A percentile compares a stretch with the other conserved stretches of the same genome.
These are phyloP conservation scores for Danionella dracula DNA, from an alignment of 2,797 vertebrate genomes.

Conservation along the genomic window DNA sequence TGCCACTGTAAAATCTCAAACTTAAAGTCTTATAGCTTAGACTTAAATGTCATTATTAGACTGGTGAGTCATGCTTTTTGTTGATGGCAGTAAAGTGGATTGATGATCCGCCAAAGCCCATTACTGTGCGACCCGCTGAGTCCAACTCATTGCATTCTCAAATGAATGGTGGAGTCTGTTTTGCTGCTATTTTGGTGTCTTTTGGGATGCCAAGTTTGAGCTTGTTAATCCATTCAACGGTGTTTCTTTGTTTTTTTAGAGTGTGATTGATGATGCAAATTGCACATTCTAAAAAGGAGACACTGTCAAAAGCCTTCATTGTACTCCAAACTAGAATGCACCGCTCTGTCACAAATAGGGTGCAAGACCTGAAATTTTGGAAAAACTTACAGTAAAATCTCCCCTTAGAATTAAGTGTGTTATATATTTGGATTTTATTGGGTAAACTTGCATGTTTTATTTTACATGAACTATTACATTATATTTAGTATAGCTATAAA, in stretches of 20 bases:
- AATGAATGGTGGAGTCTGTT: constrained; percentile 20
- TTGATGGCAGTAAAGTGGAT: background rate
- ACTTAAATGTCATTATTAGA: background rate
- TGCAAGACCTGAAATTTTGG: background rate
- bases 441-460: too few relatives aligned
- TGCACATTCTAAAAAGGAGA: background rate
- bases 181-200: constrained; percentile 19
- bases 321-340: background rate
- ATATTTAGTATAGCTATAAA: too few relatives aligned
- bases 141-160: constrained; percentile 19
- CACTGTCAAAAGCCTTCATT: background rate
- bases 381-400: background rate
- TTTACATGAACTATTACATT: too few relatives aligned
- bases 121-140: constrained; percentile 4
- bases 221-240: constrained; percentile 19
- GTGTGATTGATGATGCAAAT: constrained; percentile 23
- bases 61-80: background rate
- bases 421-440: too few relatives aligned
- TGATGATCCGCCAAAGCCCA: constrained; percentile 23
- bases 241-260: constrained; percentile 26
- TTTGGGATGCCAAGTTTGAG: constrained; percentile 24
- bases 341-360: background rate
- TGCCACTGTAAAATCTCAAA: background rate
- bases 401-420: too few relatives aligned
- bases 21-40: background rate